Conservation (phyloP, 2,113 vertebrate species). For the Semicossyphus pulcher region DNA sequence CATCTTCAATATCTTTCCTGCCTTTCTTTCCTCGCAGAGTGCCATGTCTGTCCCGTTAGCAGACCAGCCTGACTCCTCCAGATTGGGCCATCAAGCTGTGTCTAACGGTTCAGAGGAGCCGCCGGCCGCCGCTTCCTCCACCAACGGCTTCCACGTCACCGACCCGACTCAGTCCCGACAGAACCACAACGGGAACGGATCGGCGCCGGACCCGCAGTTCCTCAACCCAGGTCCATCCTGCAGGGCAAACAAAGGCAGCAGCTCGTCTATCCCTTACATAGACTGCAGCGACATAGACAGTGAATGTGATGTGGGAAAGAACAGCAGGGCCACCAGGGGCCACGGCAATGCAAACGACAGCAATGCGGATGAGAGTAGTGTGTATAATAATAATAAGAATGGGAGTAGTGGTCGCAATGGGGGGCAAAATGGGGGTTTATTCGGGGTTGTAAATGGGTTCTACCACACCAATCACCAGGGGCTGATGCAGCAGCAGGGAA, state of each 20-base stretch:
- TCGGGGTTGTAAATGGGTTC: constrained; percentile 73
- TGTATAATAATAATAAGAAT: constrained; percentile 78
- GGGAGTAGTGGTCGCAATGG: constrained; percentile 36
- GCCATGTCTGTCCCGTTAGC: constrained; percentile 62
- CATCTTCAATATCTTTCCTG: background rate
- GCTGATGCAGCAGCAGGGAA: constrained; percentile 78
- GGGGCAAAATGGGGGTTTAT: constrained; percentile 60
- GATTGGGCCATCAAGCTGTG: constrained; percentile 73
- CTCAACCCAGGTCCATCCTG: constrained; percentile 97
- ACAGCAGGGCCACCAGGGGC: constrained; percentile 52
- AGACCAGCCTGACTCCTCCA: constrained; percentile 78
- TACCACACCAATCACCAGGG: constrained; percentile 83
- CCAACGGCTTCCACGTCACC: constrained; percentile 77
- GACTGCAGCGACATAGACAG: constrained; percentile 98
- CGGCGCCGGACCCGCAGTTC: constrained; percentile 74
- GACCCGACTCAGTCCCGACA: constrained; percentile 37
- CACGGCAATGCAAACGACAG: constrained; percentile 87
- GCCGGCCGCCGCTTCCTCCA: constrained; percentile 55
- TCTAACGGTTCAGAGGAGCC: constrained; percentile 71
- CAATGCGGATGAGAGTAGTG: constrained; percentile 85
- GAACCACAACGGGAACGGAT: constrained; percentile 74
- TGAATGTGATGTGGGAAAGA: constrained; percentile 87
- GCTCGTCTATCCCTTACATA: constrained; percentile 95
- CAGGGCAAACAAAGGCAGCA: constrained; percentile 93
- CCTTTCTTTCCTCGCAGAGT: constrained; percentile 79